Evolutionary conservation across 2,113 vertebrate species (phyloP).

Genomic region (Tursiops truncatus): DNA sequence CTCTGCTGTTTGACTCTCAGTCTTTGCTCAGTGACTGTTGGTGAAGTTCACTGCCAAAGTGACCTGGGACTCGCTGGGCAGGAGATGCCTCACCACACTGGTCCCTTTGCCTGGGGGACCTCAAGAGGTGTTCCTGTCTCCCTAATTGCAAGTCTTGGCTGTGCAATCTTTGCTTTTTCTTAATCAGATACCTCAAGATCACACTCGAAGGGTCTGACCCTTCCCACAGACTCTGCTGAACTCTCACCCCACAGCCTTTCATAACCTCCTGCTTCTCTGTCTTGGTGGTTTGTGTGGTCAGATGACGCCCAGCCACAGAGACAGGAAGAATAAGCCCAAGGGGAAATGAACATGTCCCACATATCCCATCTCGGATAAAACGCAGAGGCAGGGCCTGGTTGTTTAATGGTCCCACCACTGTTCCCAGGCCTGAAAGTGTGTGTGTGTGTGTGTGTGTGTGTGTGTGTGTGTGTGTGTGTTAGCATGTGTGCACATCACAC

Average conservation of each 20-base stretch:
- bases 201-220: neutral
- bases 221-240: neutral
- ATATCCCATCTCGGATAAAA: neutral
- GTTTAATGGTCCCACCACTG: neutral
- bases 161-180: neutral
- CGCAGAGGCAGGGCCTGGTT: neutral
- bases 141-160: neutral
- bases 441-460: too few species aligned
- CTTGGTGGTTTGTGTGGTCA: conserved; percentile 51
- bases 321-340: neutral
- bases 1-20: neutral
- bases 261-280: neutral
- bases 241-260: neutral
- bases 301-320: neutral
- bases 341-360: neutral
- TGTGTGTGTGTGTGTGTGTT: neutral
- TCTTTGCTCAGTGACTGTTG: neutral
- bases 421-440: neutral
- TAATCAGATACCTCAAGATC: neutral
- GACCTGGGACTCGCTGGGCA: neutral
- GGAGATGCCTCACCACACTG: rapidly evolving
- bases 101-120: neutral
- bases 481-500: neutral
- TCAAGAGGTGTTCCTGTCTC: neutral
- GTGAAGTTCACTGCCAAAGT: neutral